These are phyloP conservation scores for Saguinus imperator DNA, from an alignment of 2,113 vertebrate species.

Conservation along the genomic window DNA sequence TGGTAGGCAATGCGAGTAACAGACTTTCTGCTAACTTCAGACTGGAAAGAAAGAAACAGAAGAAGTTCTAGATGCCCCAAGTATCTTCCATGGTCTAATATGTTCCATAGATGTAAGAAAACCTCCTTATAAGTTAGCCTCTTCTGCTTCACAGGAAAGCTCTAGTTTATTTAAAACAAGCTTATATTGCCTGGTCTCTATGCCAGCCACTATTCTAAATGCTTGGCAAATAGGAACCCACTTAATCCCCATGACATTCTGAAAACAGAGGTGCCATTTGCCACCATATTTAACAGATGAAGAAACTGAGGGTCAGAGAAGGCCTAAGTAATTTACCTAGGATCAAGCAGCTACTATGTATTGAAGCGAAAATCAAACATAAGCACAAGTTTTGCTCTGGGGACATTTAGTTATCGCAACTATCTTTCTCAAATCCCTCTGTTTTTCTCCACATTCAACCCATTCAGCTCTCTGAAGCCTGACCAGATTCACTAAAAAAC, in stretches of 20 bases:
- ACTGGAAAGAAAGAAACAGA: not conserved
- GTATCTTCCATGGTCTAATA: not conserved
- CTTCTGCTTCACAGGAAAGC: not conserved
- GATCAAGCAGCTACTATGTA: not conserved
- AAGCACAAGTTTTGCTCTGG: not conserved
- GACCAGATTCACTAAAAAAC: not conserved
- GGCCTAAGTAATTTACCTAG: not conserved
- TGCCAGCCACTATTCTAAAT: not conserved
- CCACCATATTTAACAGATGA: not conserved
- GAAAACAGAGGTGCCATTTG: not conserved
- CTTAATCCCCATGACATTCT: not conserved
- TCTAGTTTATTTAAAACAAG: not conserved
- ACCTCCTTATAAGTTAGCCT: not conserved
- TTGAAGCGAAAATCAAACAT: not conserved
- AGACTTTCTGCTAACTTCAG: not conserved
- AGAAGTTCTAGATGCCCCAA: accelerated
- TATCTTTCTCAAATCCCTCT: not conserved
- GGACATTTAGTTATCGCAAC: not conserved
- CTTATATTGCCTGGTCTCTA: not conserved
- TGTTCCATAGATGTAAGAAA: not conserved
- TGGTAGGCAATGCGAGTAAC: not conserved
- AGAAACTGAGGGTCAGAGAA: not conserved
- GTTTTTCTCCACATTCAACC: not conserved
- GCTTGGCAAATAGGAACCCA: not conserved
- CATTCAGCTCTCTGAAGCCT: not conserved